Percentiles rank a stretch among this genome's conserved stretches.
Conservation (phyloP, 2,888 invertebrate species). For the Idaea biselata region DNA sequence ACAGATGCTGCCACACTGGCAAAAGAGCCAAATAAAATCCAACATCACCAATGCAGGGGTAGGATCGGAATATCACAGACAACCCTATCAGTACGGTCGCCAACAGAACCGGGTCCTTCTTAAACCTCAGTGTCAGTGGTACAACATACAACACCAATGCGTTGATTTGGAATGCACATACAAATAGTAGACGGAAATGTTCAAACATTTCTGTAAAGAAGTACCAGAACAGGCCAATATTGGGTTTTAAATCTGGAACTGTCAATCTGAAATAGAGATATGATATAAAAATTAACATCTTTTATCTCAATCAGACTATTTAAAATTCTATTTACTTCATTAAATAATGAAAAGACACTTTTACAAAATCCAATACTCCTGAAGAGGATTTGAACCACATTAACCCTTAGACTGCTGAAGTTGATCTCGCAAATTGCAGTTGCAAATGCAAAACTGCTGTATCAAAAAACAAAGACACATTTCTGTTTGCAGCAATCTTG, state of each 20-base stretch:
- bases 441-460: too few relatives aligned
- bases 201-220: conserved; percentile 99
- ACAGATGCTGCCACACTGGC: conserved; percentile 94
- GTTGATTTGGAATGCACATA: conserved; percentile 98
- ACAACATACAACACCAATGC: conserved; percentile 94
- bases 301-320: background rate
- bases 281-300: conserved; percentile 19
- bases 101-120: conserved; percentile 89
- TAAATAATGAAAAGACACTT: too few relatives aligned
- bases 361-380: too few relatives aligned
- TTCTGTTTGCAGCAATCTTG: too few relatives aligned
- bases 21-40: conserved; percentile 94
- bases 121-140: conserved; percentile 90
- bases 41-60: conserved; percentile 97
- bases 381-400: too few relatives aligned
- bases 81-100: conserved; percentile 90
- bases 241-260: conserved; percentile 96
- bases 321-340: too few relatives aligned
- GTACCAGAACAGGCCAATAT: conserved; percentile 99
- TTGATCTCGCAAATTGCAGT: too few relatives aligned
- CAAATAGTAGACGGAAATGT: conserved; percentile 96
- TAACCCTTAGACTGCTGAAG: too few relatives aligned
- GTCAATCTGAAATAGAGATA: conserved; percentile 83
- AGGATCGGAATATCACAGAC: conserved; percentile 95
- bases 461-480: too few relatives aligned